These are phyloP conservation scores for Coleophora deauratella DNA, from an alignment of 2,888 invertebrate genomes.

Conservation along the genomic window DNA sequence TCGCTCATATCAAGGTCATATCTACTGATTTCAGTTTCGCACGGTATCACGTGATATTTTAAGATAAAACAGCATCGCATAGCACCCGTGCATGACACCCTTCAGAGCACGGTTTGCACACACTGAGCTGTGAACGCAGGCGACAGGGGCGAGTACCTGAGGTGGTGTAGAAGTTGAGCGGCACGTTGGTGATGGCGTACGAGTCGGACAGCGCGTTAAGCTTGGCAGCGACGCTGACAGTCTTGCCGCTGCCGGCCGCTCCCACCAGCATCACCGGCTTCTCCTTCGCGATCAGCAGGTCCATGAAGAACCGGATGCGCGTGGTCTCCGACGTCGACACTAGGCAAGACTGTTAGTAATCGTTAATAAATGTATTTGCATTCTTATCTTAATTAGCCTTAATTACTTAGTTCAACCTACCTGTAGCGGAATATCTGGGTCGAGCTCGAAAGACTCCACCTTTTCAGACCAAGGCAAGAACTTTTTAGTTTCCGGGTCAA, in stretches of 20 bases:
- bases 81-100: too few relatives aligned
- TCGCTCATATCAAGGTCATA: too few relatives aligned
- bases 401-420: conserved; percentile 48
- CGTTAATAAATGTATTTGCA: background rate
- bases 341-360: conserved; percentile 76
- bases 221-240: conserved; percentile 91
- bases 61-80: too few relatives aligned
- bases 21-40: too few relatives aligned
- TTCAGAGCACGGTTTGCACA: too few relatives aligned
- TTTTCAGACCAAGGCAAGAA: conserved; percentile 91
- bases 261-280: conserved; percentile 95
- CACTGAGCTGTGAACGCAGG: too few relatives aligned
- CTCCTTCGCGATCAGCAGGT: conserved; percentile 82
- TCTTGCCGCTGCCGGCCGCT: conserved; percentile 92
- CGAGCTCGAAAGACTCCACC: conserved; percentile 85
- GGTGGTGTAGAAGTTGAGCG: conserved; percentile 96
- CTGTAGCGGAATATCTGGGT: conserved; percentile 90
- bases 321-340: conserved; percentile 94
- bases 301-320: conserved; percentile 89
- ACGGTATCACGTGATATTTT: too few relatives aligned
- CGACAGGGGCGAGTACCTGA: too few relatives aligned
- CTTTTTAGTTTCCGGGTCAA: conserved; percentile 89
- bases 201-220: conserved; percentile 81
- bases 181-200: conserved; percentile 89
- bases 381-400: background rate